Percentiles rank a stretch among this genome's conserved stretches.
phyloP scores from a whole-genome alignment of 1,140 invertebrate species.

The Achroia grisella region DNA sequence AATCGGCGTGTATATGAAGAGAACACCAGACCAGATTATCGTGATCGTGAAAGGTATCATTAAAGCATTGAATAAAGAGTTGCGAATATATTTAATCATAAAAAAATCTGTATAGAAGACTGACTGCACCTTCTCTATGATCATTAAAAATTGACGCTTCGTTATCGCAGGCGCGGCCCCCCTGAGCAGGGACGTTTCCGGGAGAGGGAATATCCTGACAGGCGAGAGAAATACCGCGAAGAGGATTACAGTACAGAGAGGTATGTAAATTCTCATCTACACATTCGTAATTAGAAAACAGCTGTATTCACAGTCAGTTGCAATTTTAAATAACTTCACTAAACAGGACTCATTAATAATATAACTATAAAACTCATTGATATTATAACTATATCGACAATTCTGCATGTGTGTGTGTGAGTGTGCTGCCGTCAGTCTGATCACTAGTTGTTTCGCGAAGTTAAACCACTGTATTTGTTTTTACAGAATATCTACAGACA shows the following conservation, averaged over 20 bases:
- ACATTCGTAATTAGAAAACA: constrained; percentile 2
- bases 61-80: too few relatives aligned
- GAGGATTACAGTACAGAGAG: constrained; percentile 40
- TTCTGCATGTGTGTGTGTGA: constrained; percentile 13
- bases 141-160: too few relatives aligned
- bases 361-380: too few relatives aligned
- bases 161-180: constrained; percentile 35
- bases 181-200: constrained; percentile 41
- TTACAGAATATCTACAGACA: constrained; percentile 70
- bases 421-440: constrained; percentile 18
- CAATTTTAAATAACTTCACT: too few relatives aligned
- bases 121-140: too few relatives aligned
- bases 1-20: constrained; percentile 40
- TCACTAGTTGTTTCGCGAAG: constrained; percentile 29
- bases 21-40: constrained; percentile 30
- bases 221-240: constrained; percentile 48
- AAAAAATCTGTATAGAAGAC: too few relatives aligned
- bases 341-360: not conserved
- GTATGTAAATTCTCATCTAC: constrained; percentile 21
- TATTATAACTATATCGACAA: too few relatives aligned
- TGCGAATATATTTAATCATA: too few relatives aligned
- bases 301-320: too few relatives aligned
- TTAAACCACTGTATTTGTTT: constrained; percentile 69
- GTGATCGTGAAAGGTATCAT: constrained; percentile 43
- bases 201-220: constrained; percentile 43